These are phyloP conservation scores for Fregetta grallaria DNA, from an alignment of 2,113 vertebrate species.

Conservation along the genomic window DNA sequence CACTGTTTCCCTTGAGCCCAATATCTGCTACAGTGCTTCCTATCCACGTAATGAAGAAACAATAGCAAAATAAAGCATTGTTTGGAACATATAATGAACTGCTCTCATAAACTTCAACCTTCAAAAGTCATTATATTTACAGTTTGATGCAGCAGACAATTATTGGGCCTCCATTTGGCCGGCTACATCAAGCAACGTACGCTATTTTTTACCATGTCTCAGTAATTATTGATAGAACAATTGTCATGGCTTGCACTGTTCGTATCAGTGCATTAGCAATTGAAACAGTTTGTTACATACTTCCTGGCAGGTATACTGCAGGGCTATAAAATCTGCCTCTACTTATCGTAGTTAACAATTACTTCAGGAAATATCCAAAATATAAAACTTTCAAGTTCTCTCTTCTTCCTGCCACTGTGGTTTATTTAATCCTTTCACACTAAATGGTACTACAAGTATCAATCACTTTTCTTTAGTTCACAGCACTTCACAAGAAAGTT, in stretches of 20 bases:
- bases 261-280: conserved; percentile 66
- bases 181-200: not conserved
- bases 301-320: conserved; percentile 49
- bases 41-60: conserved; percentile 72
- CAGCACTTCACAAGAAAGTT: not conserved
- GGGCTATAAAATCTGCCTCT: not conserved
- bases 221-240: conserved; percentile 70
- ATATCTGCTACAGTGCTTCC: conserved; percentile 81
- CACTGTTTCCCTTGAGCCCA: conserved; percentile 81
- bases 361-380: conserved; percentile 13
- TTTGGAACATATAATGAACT: conserved; percentile 76
- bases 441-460: not conserved
- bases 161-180: conserved; percentile 65
- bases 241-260: conserved; percentile 54
- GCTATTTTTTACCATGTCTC: conserved; percentile 57
- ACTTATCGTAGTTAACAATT: not conserved
- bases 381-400: not conserved
- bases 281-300: conserved; percentile 34
- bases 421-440: not conserved
- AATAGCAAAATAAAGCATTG: conserved; percentile 77
- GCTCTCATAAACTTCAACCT: conserved; percentile 78
- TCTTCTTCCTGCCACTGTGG: not conserved
- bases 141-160: conserved; percentile 73
- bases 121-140: conserved; percentile 75
- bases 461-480: not conserved